Percentiles rank a stretch among this genome's conserved stretches.
Evolutionary conservation across 2,888 invertebrate species (phyloP).

Genomic region (Phragmatobia fuliginosa): DNA sequence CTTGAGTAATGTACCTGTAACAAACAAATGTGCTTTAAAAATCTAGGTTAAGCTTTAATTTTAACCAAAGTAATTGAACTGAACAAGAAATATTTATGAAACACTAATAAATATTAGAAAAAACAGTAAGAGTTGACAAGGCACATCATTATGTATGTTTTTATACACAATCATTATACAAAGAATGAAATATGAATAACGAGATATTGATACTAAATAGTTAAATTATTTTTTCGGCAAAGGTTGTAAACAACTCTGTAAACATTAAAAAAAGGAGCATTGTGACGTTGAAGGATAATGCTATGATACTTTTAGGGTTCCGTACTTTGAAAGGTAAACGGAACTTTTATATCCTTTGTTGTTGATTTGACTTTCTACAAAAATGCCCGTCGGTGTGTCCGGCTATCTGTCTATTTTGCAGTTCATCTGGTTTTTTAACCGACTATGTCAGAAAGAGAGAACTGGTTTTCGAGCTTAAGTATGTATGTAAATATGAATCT

Average conservation of each 20-base stretch:
- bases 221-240: background rate
- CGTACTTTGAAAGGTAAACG: background rate
- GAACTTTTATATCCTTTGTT: background rate
- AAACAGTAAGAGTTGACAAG: background rate
- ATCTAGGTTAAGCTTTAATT: no score
- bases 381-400: background rate
- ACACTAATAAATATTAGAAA: background rate
- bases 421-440: background rate
- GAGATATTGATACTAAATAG: no score
- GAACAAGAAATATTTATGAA: no score
- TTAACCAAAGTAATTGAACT: no score
- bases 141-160: background rate
- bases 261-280: background rate
- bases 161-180: background rate
- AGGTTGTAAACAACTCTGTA: background rate
- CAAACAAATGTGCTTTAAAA: background rate
- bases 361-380: background rate
- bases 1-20: constrained; percentile 12
- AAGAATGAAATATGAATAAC: background rate
- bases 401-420: background rate
- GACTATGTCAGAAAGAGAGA: no score
- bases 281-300: background rate
- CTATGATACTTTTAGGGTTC: background rate
- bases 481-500: no score
- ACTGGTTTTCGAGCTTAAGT: no score